These are phyloP conservation scores for Ctenomys sociabilis DNA, from an alignment of 2,113 vertebrate genomes.

Conservation along the genomic window DNA sequence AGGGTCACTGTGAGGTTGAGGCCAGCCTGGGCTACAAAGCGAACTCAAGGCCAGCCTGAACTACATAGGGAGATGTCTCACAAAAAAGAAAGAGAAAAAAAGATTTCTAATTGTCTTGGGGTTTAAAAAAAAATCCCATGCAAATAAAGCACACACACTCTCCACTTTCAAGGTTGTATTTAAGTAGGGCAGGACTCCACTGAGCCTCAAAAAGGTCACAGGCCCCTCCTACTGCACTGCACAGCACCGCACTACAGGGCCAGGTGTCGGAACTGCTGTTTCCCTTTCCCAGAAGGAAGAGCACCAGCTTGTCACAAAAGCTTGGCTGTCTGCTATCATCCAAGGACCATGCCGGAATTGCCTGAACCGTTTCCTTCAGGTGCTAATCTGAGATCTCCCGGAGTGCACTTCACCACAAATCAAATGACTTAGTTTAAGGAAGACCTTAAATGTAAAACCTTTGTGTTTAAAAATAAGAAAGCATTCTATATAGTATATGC, in stretches of 20 bases:
- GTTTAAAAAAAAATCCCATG: neutral
- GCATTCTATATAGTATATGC: neutral
- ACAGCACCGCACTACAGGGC: neutral
- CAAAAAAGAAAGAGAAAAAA: neutral
- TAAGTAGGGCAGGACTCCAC: conserved; percentile 22
- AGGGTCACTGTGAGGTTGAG: no score
- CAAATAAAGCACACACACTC: neutral
- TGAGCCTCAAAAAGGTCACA: conserved; percentile 36
- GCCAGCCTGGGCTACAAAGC: neutral
- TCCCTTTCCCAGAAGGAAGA: neutral
- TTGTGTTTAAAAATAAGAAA: conserved; percentile 37
- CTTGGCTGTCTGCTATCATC: neutral
- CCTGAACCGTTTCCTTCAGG: conserved; percentile 38
- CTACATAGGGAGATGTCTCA: neutral
- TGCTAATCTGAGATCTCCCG: conserved; percentile 28
- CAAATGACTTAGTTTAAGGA: conserved; percentile 18
- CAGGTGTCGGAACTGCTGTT: conserved; percentile 56
- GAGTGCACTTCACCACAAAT: conserved; percentile 25
- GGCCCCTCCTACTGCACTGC: conserved; percentile 15
- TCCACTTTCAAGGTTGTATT: conserved; percentile 4
- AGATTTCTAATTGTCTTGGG: neutral
- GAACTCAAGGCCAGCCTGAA: neutral
- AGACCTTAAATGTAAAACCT: conserved; percentile 35
- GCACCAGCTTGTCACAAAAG: neutral
- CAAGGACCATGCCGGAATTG: neutral